Percentiles rank a stretch among this genome's conserved stretches.
Conservation (phyloP, 1,140 invertebrate species). For the Homarus americanus region DNA sequence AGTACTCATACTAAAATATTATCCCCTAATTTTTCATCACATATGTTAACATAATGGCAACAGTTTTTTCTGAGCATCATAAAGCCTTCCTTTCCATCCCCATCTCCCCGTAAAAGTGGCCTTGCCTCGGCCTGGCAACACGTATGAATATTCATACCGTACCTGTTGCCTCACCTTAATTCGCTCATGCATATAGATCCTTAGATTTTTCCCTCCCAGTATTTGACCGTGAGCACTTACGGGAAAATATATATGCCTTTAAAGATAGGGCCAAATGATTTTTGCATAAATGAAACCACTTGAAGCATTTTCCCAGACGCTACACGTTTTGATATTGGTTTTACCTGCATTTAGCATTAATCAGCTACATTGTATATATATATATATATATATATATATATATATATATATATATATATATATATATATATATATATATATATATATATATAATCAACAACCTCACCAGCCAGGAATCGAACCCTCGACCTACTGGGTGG, state of each 20-base stretch:
- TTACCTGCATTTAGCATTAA: not conserved
- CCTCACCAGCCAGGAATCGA: too few relatives aligned
- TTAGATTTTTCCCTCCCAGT: not conserved
- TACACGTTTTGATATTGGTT: not conserved
- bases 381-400: slow-evolving; percentile 41
- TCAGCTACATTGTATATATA: slow-evolving; percentile 29
- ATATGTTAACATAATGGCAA: too few relatives aligned
- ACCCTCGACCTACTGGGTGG: too few relatives aligned
- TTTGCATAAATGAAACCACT: slow-evolving; percentile 5
- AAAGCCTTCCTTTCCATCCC: too few relatives aligned
- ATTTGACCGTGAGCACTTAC: not conserved
- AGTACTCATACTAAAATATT: too few relatives aligned
- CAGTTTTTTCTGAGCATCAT: too few relatives aligned
- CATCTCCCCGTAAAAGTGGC: too few relatives aligned
- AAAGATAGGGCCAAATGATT: not conserved
- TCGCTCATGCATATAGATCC: not conserved
- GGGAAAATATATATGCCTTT: not conserved
- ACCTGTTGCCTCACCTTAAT: not conserved
- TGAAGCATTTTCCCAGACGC: not conserved
- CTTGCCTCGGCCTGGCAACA: not conserved
- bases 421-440: too few relatives aligned
- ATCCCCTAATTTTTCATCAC: too few relatives aligned
- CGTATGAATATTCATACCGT: not conserved
- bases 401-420: slow-evolving; percentile 20
- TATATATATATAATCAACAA: too few relatives aligned